phyloP scores from a whole-genome alignment of 2,113 vertebrate species.

The Polypterus senegalus region DNA sequence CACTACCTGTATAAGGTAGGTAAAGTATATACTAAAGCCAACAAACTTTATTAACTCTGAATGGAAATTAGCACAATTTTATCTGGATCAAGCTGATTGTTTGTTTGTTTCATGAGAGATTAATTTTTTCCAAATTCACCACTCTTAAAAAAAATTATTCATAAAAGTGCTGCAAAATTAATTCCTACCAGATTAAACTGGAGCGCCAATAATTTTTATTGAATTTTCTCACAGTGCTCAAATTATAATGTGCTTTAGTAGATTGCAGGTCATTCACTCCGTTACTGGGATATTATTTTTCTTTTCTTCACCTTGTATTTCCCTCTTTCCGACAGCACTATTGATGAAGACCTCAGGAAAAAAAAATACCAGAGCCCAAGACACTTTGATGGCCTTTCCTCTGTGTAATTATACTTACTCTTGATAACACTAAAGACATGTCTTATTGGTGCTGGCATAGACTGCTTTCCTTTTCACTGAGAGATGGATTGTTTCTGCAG shows the following conservation, averaged over 20 bases:
- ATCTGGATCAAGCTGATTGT: too few relatives aligned
- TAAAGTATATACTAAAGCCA: too few relatives aligned
- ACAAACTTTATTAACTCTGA: too few relatives aligned
- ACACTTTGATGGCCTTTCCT: conserved; percentile 43
- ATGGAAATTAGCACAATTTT: too few relatives aligned
- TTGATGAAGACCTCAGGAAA: conserved; percentile 53
- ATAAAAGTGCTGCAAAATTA: conserved; percentile 32
- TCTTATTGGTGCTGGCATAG: conserved; percentile 42
- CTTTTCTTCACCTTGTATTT: conserved; percentile 24
- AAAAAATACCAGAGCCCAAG: conserved; percentile 30
- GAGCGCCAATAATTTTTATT: conserved; percentile 34
- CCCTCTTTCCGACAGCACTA: conserved; percentile 33
- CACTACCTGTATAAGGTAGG: too few relatives aligned
- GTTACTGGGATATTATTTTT: conserved; percentile 31
- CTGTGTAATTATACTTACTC: conserved; percentile 49
- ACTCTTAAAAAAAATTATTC: conserved; percentile 4
- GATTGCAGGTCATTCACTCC: conserved; percentile 38
- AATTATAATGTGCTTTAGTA: conserved; percentile 35
- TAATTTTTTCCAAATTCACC: too few relatives aligned
- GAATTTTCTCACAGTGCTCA: conserved; percentile 33
- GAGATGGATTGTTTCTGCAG: conserved; percentile 50
- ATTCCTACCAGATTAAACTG: conserved; percentile 39
- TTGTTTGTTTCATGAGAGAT: too few relatives aligned
- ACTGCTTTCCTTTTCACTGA: conserved; percentile 41
- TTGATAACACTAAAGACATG: conserved; percentile 44